A percentile compares a stretch with the other conserved stretches of the same genome.
Evolutionary conservation across 2,888 invertebrate species (phyloP).

Genomic region (Agonopterix heracliana): DNA sequence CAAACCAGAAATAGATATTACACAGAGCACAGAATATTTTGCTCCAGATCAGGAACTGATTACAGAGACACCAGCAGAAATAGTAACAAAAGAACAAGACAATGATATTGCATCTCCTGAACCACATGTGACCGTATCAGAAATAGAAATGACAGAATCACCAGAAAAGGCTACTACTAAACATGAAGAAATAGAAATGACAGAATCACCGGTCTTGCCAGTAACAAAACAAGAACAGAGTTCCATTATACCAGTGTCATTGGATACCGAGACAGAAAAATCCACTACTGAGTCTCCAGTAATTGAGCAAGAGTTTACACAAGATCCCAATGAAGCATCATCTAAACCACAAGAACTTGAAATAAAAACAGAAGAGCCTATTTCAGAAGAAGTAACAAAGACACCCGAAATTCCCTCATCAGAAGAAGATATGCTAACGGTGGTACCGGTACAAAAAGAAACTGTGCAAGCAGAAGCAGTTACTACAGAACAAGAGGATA

Average conservation of each 20-base stretch:
- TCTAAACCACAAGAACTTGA: slow-evolving; percentile 13
- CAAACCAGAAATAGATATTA: not conserved
- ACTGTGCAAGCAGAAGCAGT: slow-evolving; percentile 5
- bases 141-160: not conserved
- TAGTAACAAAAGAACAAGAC: not conserved
- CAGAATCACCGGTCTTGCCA: slow-evolving; percentile 7
- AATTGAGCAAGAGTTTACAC: slow-evolving; percentile 11
- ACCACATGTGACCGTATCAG: not conserved
- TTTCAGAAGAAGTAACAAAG: not conserved
- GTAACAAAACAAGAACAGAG: slow-evolving; percentile 1
- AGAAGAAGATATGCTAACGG: not conserved
- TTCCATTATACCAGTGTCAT: slow-evolving; percentile 10
- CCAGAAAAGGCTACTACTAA: slow-evolving; percentile 5
- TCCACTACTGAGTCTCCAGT: slow-evolving; percentile 7
- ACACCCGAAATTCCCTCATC: not conserved
- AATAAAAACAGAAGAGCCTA: slow-evolving; percentile 13
- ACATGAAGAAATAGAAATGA: not conserved
- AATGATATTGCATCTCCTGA: not conserved
- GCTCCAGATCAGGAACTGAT: not conserved
- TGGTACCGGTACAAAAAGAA: slow-evolving; percentile 9
- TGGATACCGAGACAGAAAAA: slow-evolving; percentile 10
- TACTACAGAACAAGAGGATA: not conserved
- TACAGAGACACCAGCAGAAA: not conserved
- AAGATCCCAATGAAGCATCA: slow-evolving; percentile 14
- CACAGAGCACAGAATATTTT: not conserved